Percentiles rank a stretch among this genome's conserved stretches.
These are phyloP conservation scores for Hippocampus guttulatus DNA, from an alignment of 2,113 vertebrate species.

Conservation along the genomic window DNA sequence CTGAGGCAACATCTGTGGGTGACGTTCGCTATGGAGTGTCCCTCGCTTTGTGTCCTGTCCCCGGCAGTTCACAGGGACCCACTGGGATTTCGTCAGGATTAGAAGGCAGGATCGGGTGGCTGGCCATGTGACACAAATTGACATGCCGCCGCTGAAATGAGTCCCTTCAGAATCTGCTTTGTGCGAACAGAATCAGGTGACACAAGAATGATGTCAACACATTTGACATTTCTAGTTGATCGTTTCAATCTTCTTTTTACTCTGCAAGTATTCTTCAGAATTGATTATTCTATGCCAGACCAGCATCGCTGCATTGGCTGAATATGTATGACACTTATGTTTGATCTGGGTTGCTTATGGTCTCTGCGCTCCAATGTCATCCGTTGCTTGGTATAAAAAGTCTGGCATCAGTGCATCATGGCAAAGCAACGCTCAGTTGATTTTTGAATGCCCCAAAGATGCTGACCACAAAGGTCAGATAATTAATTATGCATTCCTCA, in stretches of 20 bases:
- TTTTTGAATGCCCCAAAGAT: neutral
- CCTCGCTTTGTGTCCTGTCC: constrained; percentile 53
- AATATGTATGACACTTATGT: neutral
- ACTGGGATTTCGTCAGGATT: constrained; percentile 57
- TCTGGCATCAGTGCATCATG: neutral
- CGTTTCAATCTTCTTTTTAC: neutral
- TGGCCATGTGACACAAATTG: constrained; percentile 15
- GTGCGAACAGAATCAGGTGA: neutral
- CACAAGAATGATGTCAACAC: neutral
- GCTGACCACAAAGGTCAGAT: neutral
- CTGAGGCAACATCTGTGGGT: constrained; percentile 28
- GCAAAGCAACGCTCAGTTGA: neutral
- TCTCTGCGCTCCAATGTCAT: neutral
- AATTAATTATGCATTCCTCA: no score
- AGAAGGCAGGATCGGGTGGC: constrained; percentile 65
- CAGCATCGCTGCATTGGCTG: neutral
- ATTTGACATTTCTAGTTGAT: neutral
- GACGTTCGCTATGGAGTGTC: constrained; percentile 24
- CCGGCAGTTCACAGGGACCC: constrained; percentile 40
- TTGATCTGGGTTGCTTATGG: neutral
- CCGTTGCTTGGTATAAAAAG: no score
- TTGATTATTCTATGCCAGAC: neutral
- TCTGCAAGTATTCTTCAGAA: neutral
- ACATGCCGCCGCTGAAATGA: neutral
- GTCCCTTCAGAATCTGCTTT: neutral